phyloP scores from a whole-genome alignment of 2,113 vertebrate species.

The Tinamus guttatus region DNA sequence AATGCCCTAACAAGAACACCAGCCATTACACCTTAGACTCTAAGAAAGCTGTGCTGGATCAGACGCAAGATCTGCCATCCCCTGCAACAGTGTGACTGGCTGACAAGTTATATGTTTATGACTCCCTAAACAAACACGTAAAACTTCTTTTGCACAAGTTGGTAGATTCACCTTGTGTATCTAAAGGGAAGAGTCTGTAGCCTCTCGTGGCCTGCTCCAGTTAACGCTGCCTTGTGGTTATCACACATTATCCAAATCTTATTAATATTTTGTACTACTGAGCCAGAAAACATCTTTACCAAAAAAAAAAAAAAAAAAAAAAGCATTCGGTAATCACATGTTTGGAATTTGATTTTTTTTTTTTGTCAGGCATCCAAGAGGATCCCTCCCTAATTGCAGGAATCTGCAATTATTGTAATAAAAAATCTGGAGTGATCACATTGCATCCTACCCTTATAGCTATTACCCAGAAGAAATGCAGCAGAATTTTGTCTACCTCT shows the following conservation, averaged over 20 bases:
- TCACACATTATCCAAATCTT: not conserved
- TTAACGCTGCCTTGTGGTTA: not conserved
- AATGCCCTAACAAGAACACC: not conserved
- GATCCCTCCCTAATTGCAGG: too few species aligned
- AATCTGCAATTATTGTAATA: not conserved
- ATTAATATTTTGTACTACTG: not conserved
- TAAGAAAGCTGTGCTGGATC: fast-evolving
- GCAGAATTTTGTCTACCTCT: not conserved
- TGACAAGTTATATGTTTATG: not conserved
- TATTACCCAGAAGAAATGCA: not conserved
- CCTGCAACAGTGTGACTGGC: not conserved
- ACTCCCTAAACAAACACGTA: not conserved
- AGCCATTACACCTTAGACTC: not conserved
- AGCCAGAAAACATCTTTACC: not conserved
- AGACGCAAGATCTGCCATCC: not conserved
- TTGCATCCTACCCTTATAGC: not conserved
- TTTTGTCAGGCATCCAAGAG: too few species aligned
- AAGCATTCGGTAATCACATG: not conserved
- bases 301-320: not conserved
- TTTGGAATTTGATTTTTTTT: not conserved
- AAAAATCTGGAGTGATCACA: not conserved
- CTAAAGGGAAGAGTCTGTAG: not conserved
- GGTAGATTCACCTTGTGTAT: not conserved
- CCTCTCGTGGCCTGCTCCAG: not conserved
- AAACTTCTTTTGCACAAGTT: not conserved